Percentiles rank a stretch among this genome's conserved stretches.
These are phyloP conservation scores for Diglossa brunneiventris DNA, from an alignment of 2,113 vertebrate genomes.

Conservation along the genomic window DNA sequence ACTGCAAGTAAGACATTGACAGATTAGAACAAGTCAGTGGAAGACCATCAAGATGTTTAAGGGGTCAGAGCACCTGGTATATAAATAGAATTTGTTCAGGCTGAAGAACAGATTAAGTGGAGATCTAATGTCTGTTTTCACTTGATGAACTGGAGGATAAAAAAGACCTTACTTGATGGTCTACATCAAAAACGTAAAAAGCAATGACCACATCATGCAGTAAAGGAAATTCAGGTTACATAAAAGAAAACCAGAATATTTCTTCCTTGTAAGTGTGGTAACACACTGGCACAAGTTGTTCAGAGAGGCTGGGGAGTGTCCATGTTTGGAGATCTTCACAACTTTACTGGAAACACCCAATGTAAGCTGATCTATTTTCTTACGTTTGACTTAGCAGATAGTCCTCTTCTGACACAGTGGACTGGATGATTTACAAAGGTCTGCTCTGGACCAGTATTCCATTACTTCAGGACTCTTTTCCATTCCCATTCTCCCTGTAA, in stretches of 20 bases:
- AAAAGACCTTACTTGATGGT: background rate
- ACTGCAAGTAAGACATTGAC: background rate
- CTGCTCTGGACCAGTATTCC: background rate
- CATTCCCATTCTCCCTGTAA: background rate
- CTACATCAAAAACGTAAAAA: background rate
- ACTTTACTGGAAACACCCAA: background rate
- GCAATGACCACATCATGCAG: background rate
- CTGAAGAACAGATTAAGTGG: background rate
- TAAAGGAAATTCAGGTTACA: background rate
- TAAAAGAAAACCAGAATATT: background rate
- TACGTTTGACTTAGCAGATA: background rate
- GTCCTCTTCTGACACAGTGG: background rate
- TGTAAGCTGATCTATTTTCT: background rate
- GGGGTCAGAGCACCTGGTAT: background rate
- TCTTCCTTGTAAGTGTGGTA: fast-evolving
- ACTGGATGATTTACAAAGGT: background rate
- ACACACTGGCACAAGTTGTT: background rate
- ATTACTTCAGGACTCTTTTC: background rate
- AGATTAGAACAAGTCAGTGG: background rate
- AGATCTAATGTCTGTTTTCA: background rate
- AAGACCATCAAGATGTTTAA: background rate
- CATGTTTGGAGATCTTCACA: background rate
- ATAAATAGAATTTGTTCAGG: background rate
- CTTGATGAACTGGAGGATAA: background rate
- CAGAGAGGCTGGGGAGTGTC: background rate